Evolutionary conservation across 2,113 vertebrate genomes (phyloP).

Genomic region (Prunella himalayana): DNA sequence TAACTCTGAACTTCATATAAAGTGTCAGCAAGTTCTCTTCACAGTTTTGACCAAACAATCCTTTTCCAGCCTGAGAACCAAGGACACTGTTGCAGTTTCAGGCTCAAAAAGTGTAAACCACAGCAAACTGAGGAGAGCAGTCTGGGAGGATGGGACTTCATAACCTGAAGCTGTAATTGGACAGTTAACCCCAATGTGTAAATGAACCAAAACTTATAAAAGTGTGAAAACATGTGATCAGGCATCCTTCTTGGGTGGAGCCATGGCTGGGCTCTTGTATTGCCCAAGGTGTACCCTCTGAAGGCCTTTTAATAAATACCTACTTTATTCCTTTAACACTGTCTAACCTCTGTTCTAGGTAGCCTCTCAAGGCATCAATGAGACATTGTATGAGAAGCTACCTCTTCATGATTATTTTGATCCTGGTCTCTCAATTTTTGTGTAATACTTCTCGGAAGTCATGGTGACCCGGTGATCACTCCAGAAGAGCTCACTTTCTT

Average conservation of each 20-base stretch:
- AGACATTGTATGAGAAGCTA: neutral
- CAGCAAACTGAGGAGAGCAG: fast-evolving
- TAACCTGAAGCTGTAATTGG: neutral
- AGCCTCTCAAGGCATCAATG: neutral
- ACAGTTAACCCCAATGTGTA: neutral
- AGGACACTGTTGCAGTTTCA: neutral
- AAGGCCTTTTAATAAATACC: neutral
- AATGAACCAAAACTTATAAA: neutral
- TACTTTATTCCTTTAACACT: neutral
- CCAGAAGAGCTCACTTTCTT: neutral
- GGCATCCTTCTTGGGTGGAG: neutral
- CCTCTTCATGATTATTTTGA: neutral
- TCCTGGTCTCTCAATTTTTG: neutral
- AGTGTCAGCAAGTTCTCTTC: neutral
- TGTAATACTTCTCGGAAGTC: neutral
- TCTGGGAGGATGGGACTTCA: neutral
- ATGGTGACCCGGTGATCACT: neutral
- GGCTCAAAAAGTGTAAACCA: neutral
- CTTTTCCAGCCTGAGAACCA: neutral
- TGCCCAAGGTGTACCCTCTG: neutral
- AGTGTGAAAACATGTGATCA: neutral
- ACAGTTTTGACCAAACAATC: neutral
- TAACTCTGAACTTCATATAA: neutral
- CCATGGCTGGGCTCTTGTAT: neutral
- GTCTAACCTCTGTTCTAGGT: neutral